Base-by-base conservation (phyloP, 2,888 invertebrate genomes). In the Tetropium fuscum region DNA sequence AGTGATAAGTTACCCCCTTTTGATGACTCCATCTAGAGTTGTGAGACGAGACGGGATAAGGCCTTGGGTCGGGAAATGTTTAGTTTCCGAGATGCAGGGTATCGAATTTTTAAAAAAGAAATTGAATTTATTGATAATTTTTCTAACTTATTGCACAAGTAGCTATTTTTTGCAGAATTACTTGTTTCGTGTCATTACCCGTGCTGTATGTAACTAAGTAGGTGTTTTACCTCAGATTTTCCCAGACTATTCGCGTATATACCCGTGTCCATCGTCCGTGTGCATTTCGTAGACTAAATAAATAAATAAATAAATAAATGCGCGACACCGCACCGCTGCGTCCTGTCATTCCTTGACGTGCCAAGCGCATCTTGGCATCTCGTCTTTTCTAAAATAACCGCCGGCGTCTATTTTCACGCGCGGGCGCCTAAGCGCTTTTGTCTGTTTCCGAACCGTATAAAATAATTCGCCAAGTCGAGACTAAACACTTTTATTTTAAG, bases 291-390 rank as follows among this genome's bases (percentile, higher is more conserved):
- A 41, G 41, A 22, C 41, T 34, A 34, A 34, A 34, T 34, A 34
- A 48, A 20, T 34, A 22, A 48, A 51, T 25, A 36, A 36, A 51
- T 51, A 51, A 40, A 51, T 36, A n/a, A n/a, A n/a, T n/a, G n/a
- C n/a, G 34, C 48, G 48, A 48, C 27, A 25, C 16, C 34, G 25
- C 27, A 40, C 11, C 10, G 10, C 25, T 6, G 15, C 38, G 44
- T 55, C 11, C 43, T 60, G 51, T 43, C 56, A 49, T 22, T 34
- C 51, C 20, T 30, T 41, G 60, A 58, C 64, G 55, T 61, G 63
- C 68, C 63, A 63, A 62, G 54, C 63, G 68, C 64, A 62, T 65
- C 64, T 57, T 63, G 67, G 64, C 64, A 59, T 58, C 63, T 57
- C 32, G 40, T 56, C 55, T 45, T 63, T 60, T 65, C 61, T 51